Evolutionary conservation across 2,113 vertebrate genomes (phyloP).

Genomic region (Peromyscus californicus): DNA sequence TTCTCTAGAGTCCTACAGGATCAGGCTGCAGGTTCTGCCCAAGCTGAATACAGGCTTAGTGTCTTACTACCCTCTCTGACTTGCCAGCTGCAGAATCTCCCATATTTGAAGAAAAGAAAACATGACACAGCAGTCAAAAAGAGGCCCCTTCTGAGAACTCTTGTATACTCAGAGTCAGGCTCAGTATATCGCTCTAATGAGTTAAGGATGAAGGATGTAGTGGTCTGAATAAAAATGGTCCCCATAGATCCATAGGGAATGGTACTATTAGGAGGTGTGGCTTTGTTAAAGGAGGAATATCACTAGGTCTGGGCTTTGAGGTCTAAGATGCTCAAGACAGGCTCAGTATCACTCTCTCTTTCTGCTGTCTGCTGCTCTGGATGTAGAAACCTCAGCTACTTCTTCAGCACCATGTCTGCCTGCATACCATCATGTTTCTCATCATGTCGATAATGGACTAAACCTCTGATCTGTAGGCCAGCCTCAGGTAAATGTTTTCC

Average conservation of each 20-base stretch:
- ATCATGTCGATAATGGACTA: background rate
- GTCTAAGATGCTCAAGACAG: background rate
- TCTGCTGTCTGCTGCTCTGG: background rate
- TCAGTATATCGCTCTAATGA: background rate
- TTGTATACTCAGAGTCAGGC: background rate
- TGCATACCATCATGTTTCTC: background rate
- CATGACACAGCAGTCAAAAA: background rate
- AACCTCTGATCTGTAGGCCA: background rate
- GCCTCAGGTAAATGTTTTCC: background rate
- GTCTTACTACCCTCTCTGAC: background rate
- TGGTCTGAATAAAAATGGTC: background rate
- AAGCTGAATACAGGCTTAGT: background rate
- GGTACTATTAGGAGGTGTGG: background rate
- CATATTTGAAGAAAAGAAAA: slow-evolving; percentile 23
- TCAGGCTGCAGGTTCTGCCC: background rate
- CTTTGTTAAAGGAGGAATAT: background rate
- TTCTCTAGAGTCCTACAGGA: background rate
- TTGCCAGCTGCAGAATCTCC: background rate
- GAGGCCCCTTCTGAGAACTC: background rate
- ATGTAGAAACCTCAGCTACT: background rate
- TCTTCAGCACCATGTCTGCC: background rate
- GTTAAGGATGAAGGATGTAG: background rate
- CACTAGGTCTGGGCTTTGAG: background rate
- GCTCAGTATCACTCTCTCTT: background rate
- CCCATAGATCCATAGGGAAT: background rate